Evolutionary conservation across 2,888 invertebrate species (phyloP).

Genomic region (Tineola bisselliella): DNA sequence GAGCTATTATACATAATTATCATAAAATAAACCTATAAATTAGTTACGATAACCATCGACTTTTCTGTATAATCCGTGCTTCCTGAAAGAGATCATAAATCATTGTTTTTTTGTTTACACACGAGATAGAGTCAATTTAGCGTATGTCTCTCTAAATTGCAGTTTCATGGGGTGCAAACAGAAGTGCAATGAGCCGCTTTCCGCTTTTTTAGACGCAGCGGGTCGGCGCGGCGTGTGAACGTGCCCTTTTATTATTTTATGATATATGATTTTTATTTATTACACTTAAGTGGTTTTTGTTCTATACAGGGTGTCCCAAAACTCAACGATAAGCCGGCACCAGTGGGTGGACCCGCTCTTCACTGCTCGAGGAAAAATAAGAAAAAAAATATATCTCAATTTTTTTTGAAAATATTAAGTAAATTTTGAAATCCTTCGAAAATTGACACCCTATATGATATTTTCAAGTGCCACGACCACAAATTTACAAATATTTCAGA

Average conservation of each 20-base stretch:
- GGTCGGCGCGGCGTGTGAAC: constrained; percentile 40
- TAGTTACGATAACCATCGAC: background rate
- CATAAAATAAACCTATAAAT: no score
- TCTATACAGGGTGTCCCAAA: no score
- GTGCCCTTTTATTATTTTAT: constrained; percentile 28
- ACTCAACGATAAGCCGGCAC: no score
- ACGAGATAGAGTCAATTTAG: background rate
- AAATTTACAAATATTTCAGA: no score
- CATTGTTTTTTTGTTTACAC: background rate
- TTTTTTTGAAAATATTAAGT: no score
- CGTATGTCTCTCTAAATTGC: background rate
- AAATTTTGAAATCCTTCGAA: no score
- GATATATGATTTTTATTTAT: constrained; percentile 22
- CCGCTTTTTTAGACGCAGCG: constrained; percentile 45
- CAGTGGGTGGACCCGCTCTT: no score
- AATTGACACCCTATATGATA: no score
- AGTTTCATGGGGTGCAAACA: background rate
- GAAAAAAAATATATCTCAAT: no score
- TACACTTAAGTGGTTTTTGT: constrained; percentile 23
- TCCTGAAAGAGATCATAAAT: background rate
- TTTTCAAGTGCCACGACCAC: no score
- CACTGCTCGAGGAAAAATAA: no score
- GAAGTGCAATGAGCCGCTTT: constrained; percentile 23
- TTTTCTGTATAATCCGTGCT: background rate
- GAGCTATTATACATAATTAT: no score